Evolutionary conservation across 53 echinoderm and acorn worm genomes (phyloP).

Genomic region (Antedon mediterranea): DNA sequence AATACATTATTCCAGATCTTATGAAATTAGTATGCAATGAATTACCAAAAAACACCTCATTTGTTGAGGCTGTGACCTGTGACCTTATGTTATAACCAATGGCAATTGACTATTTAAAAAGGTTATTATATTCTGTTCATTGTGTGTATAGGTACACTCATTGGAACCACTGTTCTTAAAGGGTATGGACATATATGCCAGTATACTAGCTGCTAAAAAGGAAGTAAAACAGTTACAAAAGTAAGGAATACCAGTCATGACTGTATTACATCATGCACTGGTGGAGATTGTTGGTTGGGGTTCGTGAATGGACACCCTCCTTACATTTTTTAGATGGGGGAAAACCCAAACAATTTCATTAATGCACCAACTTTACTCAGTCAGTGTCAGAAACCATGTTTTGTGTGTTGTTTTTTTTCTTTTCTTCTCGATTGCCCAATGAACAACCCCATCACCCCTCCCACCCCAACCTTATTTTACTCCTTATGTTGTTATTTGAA

Average conservation of each 20-base stretch:
- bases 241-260: no score
- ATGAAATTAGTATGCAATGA: not conserved
- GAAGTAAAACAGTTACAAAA: conserved; percentile 55
- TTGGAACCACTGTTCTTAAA: conserved; percentile 52
- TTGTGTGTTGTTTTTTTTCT: no score
- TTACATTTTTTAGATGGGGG: no score
- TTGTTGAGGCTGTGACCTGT: not conserved
- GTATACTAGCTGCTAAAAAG: conserved; percentile 66
- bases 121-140: not conserved
- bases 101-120: no score
- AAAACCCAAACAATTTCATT: no score
- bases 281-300: no score
- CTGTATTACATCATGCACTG: no score
- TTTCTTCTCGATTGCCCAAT: not conserved
- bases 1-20: no score
- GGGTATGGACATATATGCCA: conserved; percentile 97
- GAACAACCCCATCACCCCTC: not conserved
- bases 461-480: not conserved
- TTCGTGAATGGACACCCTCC: no score
- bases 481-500: not conserved
- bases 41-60: not conserved
- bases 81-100: no score
- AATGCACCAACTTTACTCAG: no score
- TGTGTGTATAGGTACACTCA: conserved; percentile 35
- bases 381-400: no score